These are phyloP conservation scores for Hirtodrosophila confusa DNA, from an alignment of 2,888 invertebrate species.

Conservation along the genomic window DNA sequence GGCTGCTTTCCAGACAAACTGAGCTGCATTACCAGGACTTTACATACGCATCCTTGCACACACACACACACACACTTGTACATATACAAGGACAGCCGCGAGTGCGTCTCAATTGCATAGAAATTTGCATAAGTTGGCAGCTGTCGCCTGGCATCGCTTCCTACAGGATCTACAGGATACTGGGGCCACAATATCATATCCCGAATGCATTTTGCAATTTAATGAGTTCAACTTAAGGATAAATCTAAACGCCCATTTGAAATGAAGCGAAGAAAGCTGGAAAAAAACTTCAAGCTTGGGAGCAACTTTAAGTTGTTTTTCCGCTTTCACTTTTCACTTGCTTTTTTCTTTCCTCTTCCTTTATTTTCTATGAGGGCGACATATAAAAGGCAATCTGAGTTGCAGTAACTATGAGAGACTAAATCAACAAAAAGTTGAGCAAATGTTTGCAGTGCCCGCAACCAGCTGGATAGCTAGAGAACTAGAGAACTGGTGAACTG, in stretches of 20 bases:
- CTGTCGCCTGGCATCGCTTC: constrained; percentile 50
- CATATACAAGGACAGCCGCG: constrained; percentile 32
- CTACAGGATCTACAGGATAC: constrained; percentile 10
- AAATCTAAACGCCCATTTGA: constrained; percentile 47
- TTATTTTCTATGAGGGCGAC: neutral
- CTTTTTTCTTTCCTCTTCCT: neutral
- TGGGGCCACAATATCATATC: constrained; percentile 37
- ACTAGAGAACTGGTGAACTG: neutral
- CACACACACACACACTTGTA: constrained; percentile 8
- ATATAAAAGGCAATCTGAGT: constrained; percentile 33
- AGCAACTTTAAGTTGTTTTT: constrained; percentile 23
- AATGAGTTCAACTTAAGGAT: constrained; percentile 40
- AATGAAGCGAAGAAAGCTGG: neutral
- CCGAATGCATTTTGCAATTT: constrained; percentile 46
- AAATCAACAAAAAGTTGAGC: constrained; percentile 44
- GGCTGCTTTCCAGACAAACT: constrained; percentile 31
- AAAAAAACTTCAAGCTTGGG: constrained; percentile 1
- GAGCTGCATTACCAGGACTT: constrained; percentile 61
- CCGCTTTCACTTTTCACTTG: constrained; percentile 30
- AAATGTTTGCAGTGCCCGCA: constrained; percentile 43
- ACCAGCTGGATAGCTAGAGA: neutral
- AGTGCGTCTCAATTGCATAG: constrained; percentile 71
- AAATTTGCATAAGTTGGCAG: constrained; percentile 77
- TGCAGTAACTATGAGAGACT: constrained; percentile 22
- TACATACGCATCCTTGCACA: constrained; percentile 40